Evolutionary conservation across 2,888 invertebrate species (phyloP), one percentile per base, ranked within the genome.

Genomic region (Punctoribates punctum): DNA sequence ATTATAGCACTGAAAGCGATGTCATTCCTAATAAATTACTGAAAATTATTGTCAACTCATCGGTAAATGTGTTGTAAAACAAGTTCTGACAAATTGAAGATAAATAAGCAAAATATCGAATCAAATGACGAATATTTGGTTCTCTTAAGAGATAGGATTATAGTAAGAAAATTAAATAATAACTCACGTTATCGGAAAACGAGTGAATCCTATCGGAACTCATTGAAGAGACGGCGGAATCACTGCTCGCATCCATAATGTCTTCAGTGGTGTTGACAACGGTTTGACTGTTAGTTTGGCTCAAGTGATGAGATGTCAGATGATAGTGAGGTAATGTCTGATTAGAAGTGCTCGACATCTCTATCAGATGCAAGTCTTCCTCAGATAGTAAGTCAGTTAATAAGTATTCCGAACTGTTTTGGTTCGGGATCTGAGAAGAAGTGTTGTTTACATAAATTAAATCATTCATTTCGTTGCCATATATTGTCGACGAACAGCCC

Each of bases 181-280:
- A 62, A 73, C 79, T 78, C 75, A 80, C 81, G 75, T 77, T 79
- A 82, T 94, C 94, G 0, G 93, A 93, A 1, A 93, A 86, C 0
- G 93, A 93, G 3, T 93, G 92, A 13, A 94, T 93, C 17, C 81
- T 80, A 46, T 94, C 87, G 82, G 94, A 94, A 1, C 93, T 93
- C 93, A 94, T 93, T 1, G 94, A 94, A 78, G 94, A 94, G 48
- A 94, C 94, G 0, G 94, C 94, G 82, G 93, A 93, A 84, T 94
- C 94, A 76, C 92, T 93, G 20, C 92, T 92, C 0, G 93, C 91
- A 83, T 94, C 91, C 85, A 90, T 81, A 48, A 82, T 80, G 84
- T 91, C 85, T 80, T 88, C 88, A 60, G 85, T 83, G 6, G 83
- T 34, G 29, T 70, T 51, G 20, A 67, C 27, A 25, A 42, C 15